These are phyloP conservation scores for Cyphomyrmex costatus DNA, from an alignment of 1,140 invertebrate species.

Conservation along the genomic window DNA sequence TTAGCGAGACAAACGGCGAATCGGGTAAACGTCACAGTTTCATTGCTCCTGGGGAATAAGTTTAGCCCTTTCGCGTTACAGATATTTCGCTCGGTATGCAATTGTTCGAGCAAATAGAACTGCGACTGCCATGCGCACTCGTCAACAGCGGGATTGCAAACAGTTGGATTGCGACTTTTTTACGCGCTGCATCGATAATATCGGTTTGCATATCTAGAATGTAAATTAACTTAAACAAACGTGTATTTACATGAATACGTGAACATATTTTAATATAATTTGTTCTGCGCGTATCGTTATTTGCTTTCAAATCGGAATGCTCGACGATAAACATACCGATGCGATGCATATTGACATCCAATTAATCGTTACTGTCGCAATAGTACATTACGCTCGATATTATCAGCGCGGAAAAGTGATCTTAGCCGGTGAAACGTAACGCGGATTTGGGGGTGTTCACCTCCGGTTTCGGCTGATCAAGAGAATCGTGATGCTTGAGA, in stretches of 20 bases:
- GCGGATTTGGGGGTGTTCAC: background rate
- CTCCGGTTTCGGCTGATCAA: background rate
- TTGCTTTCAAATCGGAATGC: background rate
- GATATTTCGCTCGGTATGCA: background rate
- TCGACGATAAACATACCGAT: background rate
- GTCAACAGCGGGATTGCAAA: background rate
- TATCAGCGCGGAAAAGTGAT: background rate
- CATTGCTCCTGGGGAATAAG: constrained; percentile 18
- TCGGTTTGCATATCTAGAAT: constrained; percentile 36
- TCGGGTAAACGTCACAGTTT: constrained; percentile 45
- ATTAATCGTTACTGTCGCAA: constrained; percentile 15
- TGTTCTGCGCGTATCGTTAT: background rate
- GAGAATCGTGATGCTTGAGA: constrained; percentile 12
- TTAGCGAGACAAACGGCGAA: constrained; percentile 36
- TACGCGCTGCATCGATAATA: background rate
- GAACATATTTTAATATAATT: constrained; percentile 41
- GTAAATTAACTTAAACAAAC: constrained; percentile 51
- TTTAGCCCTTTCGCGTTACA: constrained; percentile 31
- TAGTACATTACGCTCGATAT: background rate
- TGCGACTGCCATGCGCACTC: background rate
- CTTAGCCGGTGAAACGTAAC: background rate
- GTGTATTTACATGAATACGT: constrained; percentile 42
- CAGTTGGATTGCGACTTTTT: constrained; percentile 4
- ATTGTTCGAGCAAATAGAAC: background rate
- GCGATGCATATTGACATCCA: constrained; percentile 11